These are phyloP conservation scores for Sebastolobus alascanus DNA, from an alignment of 2,797 vertebrate genomes.

Conservation along the genomic window DNA sequence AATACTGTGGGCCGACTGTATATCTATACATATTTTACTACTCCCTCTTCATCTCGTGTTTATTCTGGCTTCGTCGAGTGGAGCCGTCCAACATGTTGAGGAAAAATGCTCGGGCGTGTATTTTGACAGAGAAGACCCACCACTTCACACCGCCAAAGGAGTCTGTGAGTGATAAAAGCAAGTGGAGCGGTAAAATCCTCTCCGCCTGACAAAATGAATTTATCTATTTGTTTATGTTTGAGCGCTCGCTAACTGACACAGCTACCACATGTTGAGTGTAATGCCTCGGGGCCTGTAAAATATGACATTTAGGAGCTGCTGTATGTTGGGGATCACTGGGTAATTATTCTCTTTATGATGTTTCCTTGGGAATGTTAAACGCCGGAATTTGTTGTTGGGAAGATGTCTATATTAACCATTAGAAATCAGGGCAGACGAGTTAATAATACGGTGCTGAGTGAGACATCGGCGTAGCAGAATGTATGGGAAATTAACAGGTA, in stretches of 20 bases:
- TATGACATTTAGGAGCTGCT: conserved; percentile 59
- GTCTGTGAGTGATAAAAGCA: conserved; percentile 59
- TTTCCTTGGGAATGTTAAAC: conserved; percentile 65
- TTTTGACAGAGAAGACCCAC: conserved; percentile 52
- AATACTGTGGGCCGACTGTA: conserved; percentile 48
- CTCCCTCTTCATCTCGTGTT: conserved; percentile 60
- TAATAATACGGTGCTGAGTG: conserved; percentile 24
- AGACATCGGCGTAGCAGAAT: not conserved
- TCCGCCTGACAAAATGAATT: conserved; percentile 64
- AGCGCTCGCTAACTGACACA: conserved; percentile 51
- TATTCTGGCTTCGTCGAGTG: conserved; percentile 54
- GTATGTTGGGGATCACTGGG: conserved; percentile 36
- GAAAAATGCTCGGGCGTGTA: conserved; percentile 39
- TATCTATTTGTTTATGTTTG: conserved; percentile 75
- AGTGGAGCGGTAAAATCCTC: conserved; percentile 59
- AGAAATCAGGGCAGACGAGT: conserved; percentile 13
- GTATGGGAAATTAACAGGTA: conserved; percentile 15
- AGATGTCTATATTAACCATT: conserved; percentile 18
- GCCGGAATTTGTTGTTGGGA: conserved; percentile 48
- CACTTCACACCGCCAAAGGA: conserved; percentile 45
- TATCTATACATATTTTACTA: conserved; percentile 58
- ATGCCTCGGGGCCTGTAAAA: conserved; percentile 47
- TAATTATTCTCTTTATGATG: conserved; percentile 70
- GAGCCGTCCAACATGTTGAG: conserved; percentile 29
- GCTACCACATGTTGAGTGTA: conserved; percentile 55